Conservation (phyloP, 2,888 invertebrate genomes). For the Galeopsomyia nigrocyanea region DNA sequence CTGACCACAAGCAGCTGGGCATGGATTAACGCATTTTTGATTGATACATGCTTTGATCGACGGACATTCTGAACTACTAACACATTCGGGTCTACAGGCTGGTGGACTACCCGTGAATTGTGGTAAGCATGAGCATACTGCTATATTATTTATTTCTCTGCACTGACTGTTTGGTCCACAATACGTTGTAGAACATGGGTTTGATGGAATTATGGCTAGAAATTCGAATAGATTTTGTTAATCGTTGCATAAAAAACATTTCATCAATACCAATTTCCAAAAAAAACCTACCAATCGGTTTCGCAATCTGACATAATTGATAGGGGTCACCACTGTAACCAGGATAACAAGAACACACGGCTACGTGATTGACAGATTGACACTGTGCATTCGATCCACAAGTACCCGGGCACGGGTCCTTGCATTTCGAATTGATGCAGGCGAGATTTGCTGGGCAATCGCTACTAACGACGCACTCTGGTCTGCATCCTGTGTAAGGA, state of each 20-base stretch:
- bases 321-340: constrained; percentile 73
- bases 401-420: constrained; percentile 84
- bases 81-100: constrained; percentile 79
- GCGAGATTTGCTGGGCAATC: constrained; percentile 83
- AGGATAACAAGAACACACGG: constrained; percentile 73
- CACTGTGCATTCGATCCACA: constrained; percentile 85
- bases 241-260: no score
- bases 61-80: constrained; percentile 76
- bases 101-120: constrained; percentile 75
- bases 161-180: constrained; percentile 73
- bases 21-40: constrained; percentile 79
- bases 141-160: constrained; percentile 75
- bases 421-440: constrained; percentile 84
- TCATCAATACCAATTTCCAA: constrained; percentile 23
- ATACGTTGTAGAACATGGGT: constrained; percentile 78
- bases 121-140: constrained; percentile 73
- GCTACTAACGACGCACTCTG: constrained; percentile 84
- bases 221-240: constrained; percentile 24
- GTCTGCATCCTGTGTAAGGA: constrained; percentile 77
- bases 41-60: constrained; percentile 76
- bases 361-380: constrained; percentile 80
- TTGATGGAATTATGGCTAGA: constrained; percentile 52
- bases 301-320: constrained; percentile 63
- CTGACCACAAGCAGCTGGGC: constrained; percentile 81
- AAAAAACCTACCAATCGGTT: constrained; percentile 28